Evolutionary conservation across 1,140 invertebrate genomes (phyloP).

Genomic region (Eriocheir sinensis): DNA sequence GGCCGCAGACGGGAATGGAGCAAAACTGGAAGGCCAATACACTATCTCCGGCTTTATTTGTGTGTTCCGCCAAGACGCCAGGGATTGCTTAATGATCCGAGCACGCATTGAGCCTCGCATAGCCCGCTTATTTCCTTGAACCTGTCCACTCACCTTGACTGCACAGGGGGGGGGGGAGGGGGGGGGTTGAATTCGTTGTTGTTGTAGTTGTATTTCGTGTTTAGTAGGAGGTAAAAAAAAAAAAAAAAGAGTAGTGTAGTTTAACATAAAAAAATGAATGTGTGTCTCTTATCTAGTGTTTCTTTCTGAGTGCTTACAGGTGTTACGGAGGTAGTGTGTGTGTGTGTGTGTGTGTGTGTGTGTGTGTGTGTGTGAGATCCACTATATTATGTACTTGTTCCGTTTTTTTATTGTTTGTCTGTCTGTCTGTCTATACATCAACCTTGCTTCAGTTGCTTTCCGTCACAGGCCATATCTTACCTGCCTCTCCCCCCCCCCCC

Average conservation of each 20-base stretch:
- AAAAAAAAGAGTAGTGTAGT: not conserved
- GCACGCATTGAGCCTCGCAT: not conserved
- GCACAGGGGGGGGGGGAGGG: not conserved
- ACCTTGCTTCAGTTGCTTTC: not conserved
- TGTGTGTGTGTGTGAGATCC: not conserved
- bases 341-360: not conserved
- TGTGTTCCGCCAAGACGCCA: not conserved
- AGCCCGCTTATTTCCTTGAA: conserved; percentile 5
- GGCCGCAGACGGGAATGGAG: not conserved
- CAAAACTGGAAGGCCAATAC: not conserved
- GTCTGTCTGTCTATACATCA: not conserved
- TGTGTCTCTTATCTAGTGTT: not conserved
- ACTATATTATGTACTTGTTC: too few species aligned
- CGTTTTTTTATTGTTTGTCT: not conserved
- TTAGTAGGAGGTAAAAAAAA: not conserved
- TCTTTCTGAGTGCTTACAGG: not conserved
- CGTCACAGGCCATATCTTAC: not conserved
- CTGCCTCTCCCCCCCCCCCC: not conserved
- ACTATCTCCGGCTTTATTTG: not conserved
- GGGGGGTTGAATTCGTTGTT: not conserved
- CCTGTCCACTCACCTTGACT: conserved; percentile 20
- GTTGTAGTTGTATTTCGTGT: not conserved
- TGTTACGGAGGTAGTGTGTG: not conserved
- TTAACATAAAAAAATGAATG: too few species aligned
- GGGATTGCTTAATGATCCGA: conserved; percentile 2